These are phyloP conservation scores for Chromoteleia sp. DNA, from an alignment of 2,888 invertebrate genomes.

Conservation along the genomic window DNA sequence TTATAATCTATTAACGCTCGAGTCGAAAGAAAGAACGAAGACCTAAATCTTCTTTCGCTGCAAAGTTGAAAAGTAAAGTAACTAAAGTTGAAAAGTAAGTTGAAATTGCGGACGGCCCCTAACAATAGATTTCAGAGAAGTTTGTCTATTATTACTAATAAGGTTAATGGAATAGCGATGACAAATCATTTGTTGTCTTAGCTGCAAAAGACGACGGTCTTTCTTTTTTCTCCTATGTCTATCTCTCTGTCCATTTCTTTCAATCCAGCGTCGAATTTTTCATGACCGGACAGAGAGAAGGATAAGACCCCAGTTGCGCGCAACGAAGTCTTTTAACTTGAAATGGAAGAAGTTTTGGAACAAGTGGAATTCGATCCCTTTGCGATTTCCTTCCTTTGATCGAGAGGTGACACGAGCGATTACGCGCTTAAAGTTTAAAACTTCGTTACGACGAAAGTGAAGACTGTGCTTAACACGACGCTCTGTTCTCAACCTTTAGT, in stretches of 20 bases:
- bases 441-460: slow-evolving; percentile 76
- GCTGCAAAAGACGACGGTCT: slow-evolving; percentile 5
- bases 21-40: slow-evolving; percentile 25
- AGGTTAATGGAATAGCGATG: slow-evolving; percentile 51
- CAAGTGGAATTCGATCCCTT: slow-evolving; percentile 76
- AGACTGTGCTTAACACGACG: slow-evolving; percentile 74
- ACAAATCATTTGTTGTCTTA: slow-evolving; percentile 49
- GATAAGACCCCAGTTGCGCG: slow-evolving; percentile 50
- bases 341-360: slow-evolving; percentile 75
- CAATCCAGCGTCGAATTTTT: slow-evolving; percentile 47
- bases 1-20: slow-evolving; percentile 43
- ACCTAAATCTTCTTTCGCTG: slow-evolving; percentile 34
- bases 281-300: slow-evolving; percentile 53
- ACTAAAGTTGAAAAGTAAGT: slow-evolving; percentile 49
- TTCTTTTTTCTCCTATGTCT: slow-evolving; percentile 2
- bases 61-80: slow-evolving; percentile 47
- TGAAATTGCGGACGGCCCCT: slow-evolving; percentile 42
- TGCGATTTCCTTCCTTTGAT: slow-evolving; percentile 75
- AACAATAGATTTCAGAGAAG: slow-evolving; percentile 45
- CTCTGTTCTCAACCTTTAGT: slow-evolving; percentile 70
- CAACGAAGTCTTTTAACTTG: slow-evolving; percentile 72
- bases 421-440: slow-evolving; percentile 79
- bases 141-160: slow-evolving; percentile 58
- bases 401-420: slow-evolving; percentile 80
- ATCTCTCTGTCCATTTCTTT: not conserved